Evolutionary conservation across 2,888 invertebrate genomes (phyloP).

Genomic region (Acanthopleura granulata): DNA sequence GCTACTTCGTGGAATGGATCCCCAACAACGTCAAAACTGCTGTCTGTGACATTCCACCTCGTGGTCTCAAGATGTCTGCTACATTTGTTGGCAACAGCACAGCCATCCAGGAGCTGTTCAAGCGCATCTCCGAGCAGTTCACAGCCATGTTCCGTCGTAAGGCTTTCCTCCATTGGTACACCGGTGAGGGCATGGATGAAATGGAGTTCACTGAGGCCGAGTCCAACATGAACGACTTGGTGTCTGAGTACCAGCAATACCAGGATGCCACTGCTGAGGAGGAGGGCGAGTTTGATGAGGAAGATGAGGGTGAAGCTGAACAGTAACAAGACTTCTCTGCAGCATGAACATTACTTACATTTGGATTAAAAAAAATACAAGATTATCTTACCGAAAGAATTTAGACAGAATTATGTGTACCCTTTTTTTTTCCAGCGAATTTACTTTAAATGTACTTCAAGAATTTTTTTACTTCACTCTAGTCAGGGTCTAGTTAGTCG

Average conservation of each 20-base stretch:
- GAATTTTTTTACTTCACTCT: no score
- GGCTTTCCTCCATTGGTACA: conserved; percentile 5
- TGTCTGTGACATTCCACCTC: conserved; percentile 7
- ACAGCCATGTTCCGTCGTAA: conserved; percentile 8
- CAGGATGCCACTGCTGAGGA: conserved; percentile 8
- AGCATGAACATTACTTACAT: no score
- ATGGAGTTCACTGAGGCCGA: conserved; percentile 5
- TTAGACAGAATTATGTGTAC: no score
- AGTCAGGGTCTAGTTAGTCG: no score
- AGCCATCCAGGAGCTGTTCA: conserved; percentile 60
- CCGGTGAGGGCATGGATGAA: background rate
- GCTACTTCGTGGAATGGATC: conserved; percentile 8
- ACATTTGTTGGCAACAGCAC: conserved; percentile 83
- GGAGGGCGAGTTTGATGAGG: conserved; percentile 2
- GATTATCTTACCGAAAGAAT: no score
- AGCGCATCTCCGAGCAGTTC: conserved; percentile 3
- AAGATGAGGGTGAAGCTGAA: conserved; percentile 1
- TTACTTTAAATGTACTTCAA: no score
- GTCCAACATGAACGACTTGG: conserved; percentile 5
- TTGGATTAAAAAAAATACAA: no score
- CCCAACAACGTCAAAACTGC: background rate
- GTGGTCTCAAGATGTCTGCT: conserved; percentile 5
- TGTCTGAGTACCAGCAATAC: conserved; percentile 3
- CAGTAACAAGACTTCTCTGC: background rate
- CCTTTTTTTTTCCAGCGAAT: no score